These are phyloP conservation scores for Malurus alboscapulatus DNA, from an alignment of 2,113 vertebrate species.

Conservation along the genomic window DNA sequence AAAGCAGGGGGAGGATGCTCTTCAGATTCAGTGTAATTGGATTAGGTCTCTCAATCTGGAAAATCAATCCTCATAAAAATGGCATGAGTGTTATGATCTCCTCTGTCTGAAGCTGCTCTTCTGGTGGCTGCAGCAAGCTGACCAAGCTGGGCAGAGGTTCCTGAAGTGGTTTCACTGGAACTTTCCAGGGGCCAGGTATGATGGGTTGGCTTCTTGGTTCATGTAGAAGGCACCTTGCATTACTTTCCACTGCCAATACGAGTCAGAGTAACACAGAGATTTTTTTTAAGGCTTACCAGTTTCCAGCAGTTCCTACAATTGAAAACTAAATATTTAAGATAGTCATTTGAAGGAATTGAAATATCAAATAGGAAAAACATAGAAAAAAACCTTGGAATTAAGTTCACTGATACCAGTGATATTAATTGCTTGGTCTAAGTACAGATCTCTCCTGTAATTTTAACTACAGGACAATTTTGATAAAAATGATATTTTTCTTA, in stretches of 20 bases:
- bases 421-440: not conserved
- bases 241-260: not conserved
- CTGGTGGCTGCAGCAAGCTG: not conserved
- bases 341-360: not conserved
- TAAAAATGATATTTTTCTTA: not conserved
- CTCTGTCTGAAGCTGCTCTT: not conserved
- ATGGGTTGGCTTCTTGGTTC: not conserved
- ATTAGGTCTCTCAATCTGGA: not conserved
- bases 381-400: not conserved
- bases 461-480: not conserved
- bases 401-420: not conserved
- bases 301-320: not conserved
- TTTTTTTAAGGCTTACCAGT: not conserved
- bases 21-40: not conserved
- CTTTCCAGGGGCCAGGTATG: not conserved
- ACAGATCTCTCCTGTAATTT: not conserved
- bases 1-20: not conserved
- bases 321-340: not conserved
- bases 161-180: not conserved
- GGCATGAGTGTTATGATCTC: not conserved
- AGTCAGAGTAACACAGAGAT: not conserved
- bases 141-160: not conserved
- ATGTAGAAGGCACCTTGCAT: not conserved
- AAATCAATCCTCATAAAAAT: not conserved
- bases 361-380: not conserved